Base-by-base conservation (phyloP, 2,797 vertebrate species). In the Tadarida brasiliensis region DNA sequence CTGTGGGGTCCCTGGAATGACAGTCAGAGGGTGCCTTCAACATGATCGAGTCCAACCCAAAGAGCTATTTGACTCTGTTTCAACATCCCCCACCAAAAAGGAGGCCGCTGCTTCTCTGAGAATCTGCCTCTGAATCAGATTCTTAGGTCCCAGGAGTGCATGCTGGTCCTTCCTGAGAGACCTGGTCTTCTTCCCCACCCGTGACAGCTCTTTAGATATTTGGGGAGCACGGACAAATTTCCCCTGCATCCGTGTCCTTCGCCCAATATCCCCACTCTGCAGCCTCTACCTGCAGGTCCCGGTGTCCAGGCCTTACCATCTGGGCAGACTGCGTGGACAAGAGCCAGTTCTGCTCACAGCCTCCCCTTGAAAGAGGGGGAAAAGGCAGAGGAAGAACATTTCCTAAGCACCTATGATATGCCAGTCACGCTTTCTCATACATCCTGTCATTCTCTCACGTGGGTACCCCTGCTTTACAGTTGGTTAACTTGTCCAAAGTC, bases 331-430 rank as follows among this genome's bases (percentile, higher is more conserved):
- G 2, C 0, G 24, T 5, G 4, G n/a, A 17, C n/a, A 39, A 49
- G 61, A 77, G 54, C 87, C n/a, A 7, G 0, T 20, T 30, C 65
- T 54, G 33, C 84, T 28, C 30, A n/a, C 30, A 4, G 0, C 7
- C 28, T 2, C 16, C 15, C 70, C 14, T 0, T 1, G 2, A 14
- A 17, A 3, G 47, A 35, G 57, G 22, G 33, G 44, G 11, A 24
- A 28, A 33, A 51, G 26, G 20, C 24, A 39, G 78, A 17, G 7
- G 39, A n/a, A 20, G 20, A 30, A 11, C 61, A 16, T 4, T 11
- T 57, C 87, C 35, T 19, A 16, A 57, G n/a, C 49, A 39, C 67
- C 49, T 11, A 1, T 3, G 30, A 54, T 7, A 10, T 51, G 22
- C 49, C 77, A 30, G 78, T 17, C 49, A 17, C 0, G 3, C 47